Evolutionary conservation across 2,113 vertebrate species (phyloP).

Genomic region (Bufo gargarizans): DNA sequence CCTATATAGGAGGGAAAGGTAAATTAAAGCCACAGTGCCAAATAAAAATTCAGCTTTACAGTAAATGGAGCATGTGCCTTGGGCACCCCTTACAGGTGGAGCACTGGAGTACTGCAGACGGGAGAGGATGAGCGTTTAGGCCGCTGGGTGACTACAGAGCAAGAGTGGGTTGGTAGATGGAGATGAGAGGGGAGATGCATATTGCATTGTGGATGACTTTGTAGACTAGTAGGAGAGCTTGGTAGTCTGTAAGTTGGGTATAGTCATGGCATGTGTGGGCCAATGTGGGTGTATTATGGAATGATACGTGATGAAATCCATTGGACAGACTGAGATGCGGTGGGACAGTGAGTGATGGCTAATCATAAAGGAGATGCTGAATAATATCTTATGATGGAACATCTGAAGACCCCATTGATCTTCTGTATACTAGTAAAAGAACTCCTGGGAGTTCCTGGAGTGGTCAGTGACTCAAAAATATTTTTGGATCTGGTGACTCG

Average conservation of each 20-base stretch:
- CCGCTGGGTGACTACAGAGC: too few species aligned
- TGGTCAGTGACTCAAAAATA: conserved; percentile 28
- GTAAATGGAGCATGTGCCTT: too few species aligned
- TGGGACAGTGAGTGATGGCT: background rate
- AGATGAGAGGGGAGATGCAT: too few species aligned
- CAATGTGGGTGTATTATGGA: background rate
- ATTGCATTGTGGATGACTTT: background rate
- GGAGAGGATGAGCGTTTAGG: too few species aligned
- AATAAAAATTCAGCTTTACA: too few species aligned
- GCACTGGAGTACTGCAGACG: too few species aligned
- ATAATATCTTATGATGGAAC: conserved; percentile 34
- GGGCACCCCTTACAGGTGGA: too few species aligned
- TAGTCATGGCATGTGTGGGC: background rate
- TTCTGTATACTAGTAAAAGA: background rate
- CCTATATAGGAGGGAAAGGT: too few species aligned
- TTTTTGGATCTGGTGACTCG: conserved; percentile 32
- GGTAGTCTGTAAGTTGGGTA: background rate
- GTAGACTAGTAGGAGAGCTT: background rate
- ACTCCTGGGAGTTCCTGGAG: conserved; percentile 17
- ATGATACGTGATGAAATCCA: background rate
- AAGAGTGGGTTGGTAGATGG: too few species aligned
- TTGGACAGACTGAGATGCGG: background rate
- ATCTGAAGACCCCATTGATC: conserved; percentile 3
- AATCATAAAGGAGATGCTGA: conserved; percentile 30
- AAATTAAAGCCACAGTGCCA: too few species aligned